Base-by-base conservation (phyloP, 1,140 invertebrate species). In the Akabosia matsudoensis region DNA sequence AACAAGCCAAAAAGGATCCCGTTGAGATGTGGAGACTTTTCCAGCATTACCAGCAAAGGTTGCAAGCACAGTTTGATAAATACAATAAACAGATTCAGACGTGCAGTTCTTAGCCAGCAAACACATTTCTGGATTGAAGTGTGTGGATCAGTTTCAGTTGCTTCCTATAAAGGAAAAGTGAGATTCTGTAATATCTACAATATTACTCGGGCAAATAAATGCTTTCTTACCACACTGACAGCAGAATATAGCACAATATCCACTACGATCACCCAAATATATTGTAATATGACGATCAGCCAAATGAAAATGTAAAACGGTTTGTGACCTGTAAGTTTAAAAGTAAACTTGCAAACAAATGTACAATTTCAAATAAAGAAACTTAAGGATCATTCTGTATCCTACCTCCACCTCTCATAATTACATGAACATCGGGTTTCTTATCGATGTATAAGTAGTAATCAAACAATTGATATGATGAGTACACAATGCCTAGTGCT, bases 241-340 rank as follows among this genome's bases (percentile, higher is more conserved):
- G 75, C 70, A 10, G 75, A 30, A 34, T 52, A 72, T 18, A 76
- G 31, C 13, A 76, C 51, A 33, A 24, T 34, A 0, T 67, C 75
- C 22, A 73, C 52, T 10, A 70, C 67, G 0, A 73, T 56, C 52
- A 54, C 33, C 75, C 75, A 76, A n/a, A 37, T 16, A 14, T 72
- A 76, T 24, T 61, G 71, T 0, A 76, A 14, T 31, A 61, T 26
- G 34, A 70, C 26, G 3, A 33, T 52, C 22, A 61, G 33, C 76
- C 76, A 77, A 14, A 77, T 24, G 34, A 77, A 77, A 51, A 77
- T 67, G 28, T 73, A 56, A 22, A 77, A 77, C 22, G 76, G 71
- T 56, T 72, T 30, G 31, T 76, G 67, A 56, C 70, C 75, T 76
- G n/a, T 0, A 73, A 72, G 10, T n/a, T n/a, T n/a, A n/a, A n/a